Evolutionary conservation across 2,113 vertebrate genomes (phyloP).

Genomic region (Albula glossodonta): DNA sequence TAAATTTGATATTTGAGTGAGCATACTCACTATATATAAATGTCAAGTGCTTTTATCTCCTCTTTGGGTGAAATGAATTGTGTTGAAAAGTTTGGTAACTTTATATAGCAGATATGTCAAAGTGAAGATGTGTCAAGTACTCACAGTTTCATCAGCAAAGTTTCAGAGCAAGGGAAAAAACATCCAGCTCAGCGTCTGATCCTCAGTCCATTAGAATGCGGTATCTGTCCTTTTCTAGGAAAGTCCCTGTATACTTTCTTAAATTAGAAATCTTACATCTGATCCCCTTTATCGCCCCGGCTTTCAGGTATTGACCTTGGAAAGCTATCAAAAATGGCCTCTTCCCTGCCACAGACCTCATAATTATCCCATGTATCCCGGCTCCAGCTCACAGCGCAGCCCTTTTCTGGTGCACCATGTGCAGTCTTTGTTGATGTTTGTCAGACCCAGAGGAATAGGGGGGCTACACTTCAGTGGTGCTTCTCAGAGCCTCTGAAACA

Average conservation of each 20-base stretch:
- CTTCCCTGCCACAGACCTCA: constrained; percentile 16
- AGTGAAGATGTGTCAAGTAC: background rate
- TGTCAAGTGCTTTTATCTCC: background rate
- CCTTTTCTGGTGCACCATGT: background rate
- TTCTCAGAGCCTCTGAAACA: background rate
- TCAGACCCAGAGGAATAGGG: background rate
- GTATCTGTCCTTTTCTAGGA: constrained; percentile 7
- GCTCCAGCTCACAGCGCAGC: background rate
- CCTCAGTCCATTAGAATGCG: constrained; percentile 5
- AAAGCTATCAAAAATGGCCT: background rate
- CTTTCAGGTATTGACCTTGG: constrained; percentile 24
- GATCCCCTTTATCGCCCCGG: constrained; percentile 27
- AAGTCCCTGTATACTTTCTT: constrained; percentile 21
- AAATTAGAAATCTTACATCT: constrained; percentile 25
- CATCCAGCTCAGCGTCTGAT: background rate
- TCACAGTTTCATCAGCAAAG: background rate
- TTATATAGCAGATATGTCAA: background rate
- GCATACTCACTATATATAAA: background rate
- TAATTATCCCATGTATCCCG: constrained; percentile 14
- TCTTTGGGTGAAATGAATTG: background rate
- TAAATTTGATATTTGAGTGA: too few relatives aligned
- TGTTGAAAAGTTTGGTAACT: background rate
- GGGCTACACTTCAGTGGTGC: constrained; percentile 5
- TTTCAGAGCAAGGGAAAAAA: constrained; percentile 3
- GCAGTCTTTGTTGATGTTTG: constrained; percentile 10